These are phyloP conservation scores for Lycophotia porphyrea DNA, from an alignment of 2,888 invertebrate genomes.

Conservation along the genomic window DNA sequence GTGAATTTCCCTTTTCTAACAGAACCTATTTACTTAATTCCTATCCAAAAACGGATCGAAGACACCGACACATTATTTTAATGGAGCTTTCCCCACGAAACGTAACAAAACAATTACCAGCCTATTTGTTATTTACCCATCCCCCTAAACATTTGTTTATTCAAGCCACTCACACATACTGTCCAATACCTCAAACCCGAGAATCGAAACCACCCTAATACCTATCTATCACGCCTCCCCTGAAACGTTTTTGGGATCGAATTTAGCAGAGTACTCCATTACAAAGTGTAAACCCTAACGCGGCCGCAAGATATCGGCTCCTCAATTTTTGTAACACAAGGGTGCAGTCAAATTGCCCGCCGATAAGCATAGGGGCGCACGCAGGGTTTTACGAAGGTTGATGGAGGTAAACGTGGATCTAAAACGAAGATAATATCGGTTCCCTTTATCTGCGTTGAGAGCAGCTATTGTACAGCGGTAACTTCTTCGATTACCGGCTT, in stretches of 20 bases:
- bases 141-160: slow-evolving; percentile 46
- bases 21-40: slow-evolving; percentile 4
- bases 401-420: slow-evolving; percentile 71
- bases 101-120: slow-evolving; percentile 59
- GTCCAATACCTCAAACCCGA: slow-evolving; percentile 50
- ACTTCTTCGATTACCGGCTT: no score
- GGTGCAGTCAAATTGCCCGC: slow-evolving; percentile 71
- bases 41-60: slow-evolving; percentile 3
- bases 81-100: slow-evolving; percentile 33
- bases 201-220: slow-evolving; percentile 59
- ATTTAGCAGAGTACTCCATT: slow-evolving; percentile 67
- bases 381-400: slow-evolving; percentile 72
- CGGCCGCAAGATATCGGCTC: slow-evolving; percentile 64
- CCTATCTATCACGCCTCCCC: slow-evolving; percentile 64
- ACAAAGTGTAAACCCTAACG: slow-evolving; percentile 68
- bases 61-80: slow-evolving; percentile 30
- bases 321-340: slow-evolving; percentile 73
- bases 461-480: not conserved
- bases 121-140: slow-evolving; percentile 55
- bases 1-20: not conserved
- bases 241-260: slow-evolving; percentile 63
- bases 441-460: slow-evolving; percentile 30
- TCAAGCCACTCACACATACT: slow-evolving; percentile 57
- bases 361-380: slow-evolving; percentile 70
- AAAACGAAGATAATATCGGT: slow-evolving; percentile 61